These are phyloP conservation scores for Sinocyclocheilus rhinocerous DNA, from an alignment of 2,113 vertebrate species.

Conservation along the genomic window DNA sequence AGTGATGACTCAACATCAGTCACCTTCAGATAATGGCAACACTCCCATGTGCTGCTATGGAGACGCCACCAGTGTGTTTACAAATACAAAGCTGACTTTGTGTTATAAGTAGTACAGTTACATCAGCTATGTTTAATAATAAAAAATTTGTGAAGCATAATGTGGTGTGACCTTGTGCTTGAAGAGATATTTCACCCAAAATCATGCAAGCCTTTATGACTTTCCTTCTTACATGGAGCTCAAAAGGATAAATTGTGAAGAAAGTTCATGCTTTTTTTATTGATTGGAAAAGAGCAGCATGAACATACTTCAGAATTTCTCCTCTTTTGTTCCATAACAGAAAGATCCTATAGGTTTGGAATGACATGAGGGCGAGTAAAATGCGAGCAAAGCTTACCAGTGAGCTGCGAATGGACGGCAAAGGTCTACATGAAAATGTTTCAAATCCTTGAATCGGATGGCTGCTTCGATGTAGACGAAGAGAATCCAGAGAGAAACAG, in stretches of 20 bases:
- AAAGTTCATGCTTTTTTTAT: neutral
- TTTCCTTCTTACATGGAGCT: neutral
- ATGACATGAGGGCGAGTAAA: neutral
- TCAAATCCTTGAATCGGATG: constrained; percentile 98
- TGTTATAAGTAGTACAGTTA: neutral
- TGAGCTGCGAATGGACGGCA: constrained; percentile 98
- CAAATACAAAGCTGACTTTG: constrained; percentile 10
- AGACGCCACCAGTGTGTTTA: neutral
- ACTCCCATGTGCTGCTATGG: constrained; percentile 16
- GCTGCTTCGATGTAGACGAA: constrained; percentile 99
- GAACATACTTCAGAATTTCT: neutral
- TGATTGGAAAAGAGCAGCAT: neutral
- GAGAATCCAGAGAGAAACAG: constrained; percentile 97
- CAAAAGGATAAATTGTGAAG: neutral
- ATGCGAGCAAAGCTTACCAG: constrained; percentile 74
- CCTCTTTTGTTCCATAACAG: neutral
- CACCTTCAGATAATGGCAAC: constrained; percentile 1
- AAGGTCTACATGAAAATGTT: constrained; percentile 97
- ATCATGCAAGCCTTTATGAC: neutral
- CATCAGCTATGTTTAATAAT: neutral
- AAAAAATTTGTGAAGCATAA: neutral
- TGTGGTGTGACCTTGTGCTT: neutral
- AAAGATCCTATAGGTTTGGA: neutral
- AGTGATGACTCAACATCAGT: constrained; percentile 12
- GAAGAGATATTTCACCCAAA: neutral